phyloP scores from a whole-genome alignment of 2,797 vertebrate species.

The Pachyuromys duprasi region DNA sequence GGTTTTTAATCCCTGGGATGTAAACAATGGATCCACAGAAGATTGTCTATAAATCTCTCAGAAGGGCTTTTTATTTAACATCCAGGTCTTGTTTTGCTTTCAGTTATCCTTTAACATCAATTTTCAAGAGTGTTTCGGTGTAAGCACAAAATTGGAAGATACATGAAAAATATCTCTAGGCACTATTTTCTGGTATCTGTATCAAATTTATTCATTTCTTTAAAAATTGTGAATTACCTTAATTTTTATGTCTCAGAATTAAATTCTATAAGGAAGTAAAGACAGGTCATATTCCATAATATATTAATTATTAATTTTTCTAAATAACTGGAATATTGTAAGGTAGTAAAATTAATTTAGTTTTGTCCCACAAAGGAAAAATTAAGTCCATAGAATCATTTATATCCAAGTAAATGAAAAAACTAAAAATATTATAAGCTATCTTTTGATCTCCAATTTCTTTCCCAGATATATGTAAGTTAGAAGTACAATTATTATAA shows the following conservation, averaged over 20 bases:
- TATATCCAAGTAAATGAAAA: background rate
- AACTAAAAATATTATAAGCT: conserved; percentile 15
- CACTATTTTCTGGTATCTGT: conserved; percentile 10
- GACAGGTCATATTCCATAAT: background rate
- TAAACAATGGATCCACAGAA: conserved; percentile 50
- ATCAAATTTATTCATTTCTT: conserved; percentile 18
- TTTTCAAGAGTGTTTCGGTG: conserved; percentile 34
- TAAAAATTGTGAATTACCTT: background rate
- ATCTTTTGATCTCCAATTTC: background rate
- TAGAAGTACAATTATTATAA: background rate
- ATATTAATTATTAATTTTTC: background rate
- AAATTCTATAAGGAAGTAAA: background rate
- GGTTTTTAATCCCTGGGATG: conserved; percentile 41
- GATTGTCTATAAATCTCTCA: conserved; percentile 50
- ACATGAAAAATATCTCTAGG: background rate
- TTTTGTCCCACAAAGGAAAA: background rate
- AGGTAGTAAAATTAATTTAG: background rate
- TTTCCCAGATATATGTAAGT: background rate
- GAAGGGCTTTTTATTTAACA: conserved; percentile 37
- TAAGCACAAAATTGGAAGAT: background rate
- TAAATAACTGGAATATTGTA: background rate
- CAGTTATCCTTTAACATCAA: conserved; percentile 25
- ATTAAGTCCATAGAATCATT: background rate
- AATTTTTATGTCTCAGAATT: background rate
- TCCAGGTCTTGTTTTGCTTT: background rate